A percentile compares a stretch with the other conserved stretches of the same genome.
These are phyloP conservation scores for Acanthococcus lagerstroemiae DNA, from an alignment of 2,888 invertebrate species.

Conservation along the genomic window DNA sequence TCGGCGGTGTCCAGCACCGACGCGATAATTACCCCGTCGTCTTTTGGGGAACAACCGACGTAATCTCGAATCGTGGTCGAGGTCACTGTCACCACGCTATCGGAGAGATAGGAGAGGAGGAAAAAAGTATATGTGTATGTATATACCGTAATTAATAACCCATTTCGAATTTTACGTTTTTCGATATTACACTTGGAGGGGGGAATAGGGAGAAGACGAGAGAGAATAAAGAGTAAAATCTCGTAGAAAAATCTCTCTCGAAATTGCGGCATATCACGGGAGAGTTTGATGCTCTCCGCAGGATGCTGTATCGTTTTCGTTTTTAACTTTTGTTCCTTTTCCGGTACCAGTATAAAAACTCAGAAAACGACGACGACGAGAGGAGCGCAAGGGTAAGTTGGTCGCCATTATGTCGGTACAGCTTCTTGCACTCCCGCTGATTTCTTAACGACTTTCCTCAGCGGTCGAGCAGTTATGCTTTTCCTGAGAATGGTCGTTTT, in stretches of 20 bases:
- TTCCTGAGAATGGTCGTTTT: slow-evolving; percentile 22
- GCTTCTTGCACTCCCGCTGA: slow-evolving; percentile 29
- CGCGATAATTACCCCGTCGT: too few species aligned
- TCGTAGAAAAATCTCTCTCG: background rate
- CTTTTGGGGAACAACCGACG: too few species aligned
- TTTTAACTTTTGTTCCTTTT: slow-evolving; percentile 27
- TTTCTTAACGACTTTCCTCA: slow-evolving; percentile 30
- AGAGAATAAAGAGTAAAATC: background rate
- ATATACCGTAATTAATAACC: too few species aligned
- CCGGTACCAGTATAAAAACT: slow-evolving; percentile 28
- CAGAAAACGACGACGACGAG: background rate
- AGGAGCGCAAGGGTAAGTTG: slow-evolving; percentile 16
- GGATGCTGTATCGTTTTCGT: slow-evolving; percentile 25
- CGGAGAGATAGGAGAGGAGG: background rate
- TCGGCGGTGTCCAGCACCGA: too few species aligned
- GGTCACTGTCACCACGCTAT: background rate
- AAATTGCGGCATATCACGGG: slow-evolving; percentile 10
- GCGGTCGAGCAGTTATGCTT: slow-evolving; percentile 25
- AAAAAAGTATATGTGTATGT: background rate
- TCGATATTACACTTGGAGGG: background rate
- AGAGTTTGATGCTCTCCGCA: slow-evolving; percentile 23
- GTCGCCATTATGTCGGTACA: slow-evolving; percentile 29
- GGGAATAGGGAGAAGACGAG: background rate
- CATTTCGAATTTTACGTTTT: too few species aligned
- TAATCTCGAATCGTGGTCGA: too few species aligned